A percentile compares a stretch with the other conserved stretches of the same genome.
Conservation (phyloP, 2,113 vertebrate genomes). For the Dasypus novemcinctus region DNA sequence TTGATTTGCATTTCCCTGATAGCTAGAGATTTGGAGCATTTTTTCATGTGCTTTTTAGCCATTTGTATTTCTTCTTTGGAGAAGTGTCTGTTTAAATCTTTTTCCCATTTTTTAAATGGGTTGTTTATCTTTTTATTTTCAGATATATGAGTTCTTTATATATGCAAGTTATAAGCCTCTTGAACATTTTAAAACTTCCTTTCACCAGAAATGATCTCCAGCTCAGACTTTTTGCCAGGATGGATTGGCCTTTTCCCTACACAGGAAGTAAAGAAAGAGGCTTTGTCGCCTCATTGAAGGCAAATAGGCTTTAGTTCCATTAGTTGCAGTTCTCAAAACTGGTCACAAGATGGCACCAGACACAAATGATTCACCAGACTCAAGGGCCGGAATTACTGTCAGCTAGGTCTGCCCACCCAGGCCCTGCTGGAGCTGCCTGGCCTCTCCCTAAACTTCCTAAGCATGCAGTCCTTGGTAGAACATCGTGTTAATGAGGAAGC, state of each 20-base stretch:
- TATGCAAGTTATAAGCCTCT: no score
- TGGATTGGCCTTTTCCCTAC: not conserved
- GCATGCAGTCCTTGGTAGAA: conserved; percentile 34
- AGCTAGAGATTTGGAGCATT: no score
- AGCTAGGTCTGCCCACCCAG: not conserved
- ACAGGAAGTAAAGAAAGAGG: not conserved
- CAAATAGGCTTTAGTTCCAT: accelerated
- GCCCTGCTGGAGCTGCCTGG: not conserved
- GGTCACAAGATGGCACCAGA: conserved; percentile 54
- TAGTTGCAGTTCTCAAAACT: not conserved
- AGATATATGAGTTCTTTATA: no score
- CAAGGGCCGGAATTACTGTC: accelerated
- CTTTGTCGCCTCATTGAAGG: not conserved
- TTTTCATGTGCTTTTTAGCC: no score
- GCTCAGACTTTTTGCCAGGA: not conserved
- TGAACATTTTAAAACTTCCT: not conserved
- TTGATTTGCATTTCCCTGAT: no score
- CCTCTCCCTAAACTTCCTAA: not conserved
- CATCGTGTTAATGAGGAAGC: conserved; percentile 28
- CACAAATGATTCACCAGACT: not conserved
- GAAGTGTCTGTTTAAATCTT: no score
- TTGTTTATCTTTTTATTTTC: no score
- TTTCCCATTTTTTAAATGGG: no score
- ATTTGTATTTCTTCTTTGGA: no score
- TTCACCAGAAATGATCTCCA: not conserved